Conservation (phyloP, 2,888 invertebrate species). For the Sinotaia quadrata region DNA sequence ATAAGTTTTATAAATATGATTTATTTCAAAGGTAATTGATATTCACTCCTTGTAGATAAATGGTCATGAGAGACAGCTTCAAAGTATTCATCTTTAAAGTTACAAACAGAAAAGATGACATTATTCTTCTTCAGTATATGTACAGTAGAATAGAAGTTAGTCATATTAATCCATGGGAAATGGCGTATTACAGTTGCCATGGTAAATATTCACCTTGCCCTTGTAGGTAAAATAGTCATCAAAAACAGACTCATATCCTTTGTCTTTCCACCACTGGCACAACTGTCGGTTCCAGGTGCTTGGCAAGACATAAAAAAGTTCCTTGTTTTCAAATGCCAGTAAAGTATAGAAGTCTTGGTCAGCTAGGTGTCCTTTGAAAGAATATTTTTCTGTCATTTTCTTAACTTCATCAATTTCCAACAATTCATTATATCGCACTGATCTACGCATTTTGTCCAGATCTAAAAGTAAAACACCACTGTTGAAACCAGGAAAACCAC, state of each 20-base stretch:
- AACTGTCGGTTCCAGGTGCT: slow-evolving; percentile 87
- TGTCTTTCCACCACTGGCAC: slow-evolving; percentile 86
- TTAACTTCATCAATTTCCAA: slow-evolving; percentile 61
- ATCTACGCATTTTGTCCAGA: slow-evolving; percentile 79
- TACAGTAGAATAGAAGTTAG: too few species aligned
- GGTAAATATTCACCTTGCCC: slow-evolving; percentile 65
- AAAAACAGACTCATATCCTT: slow-evolving; percentile 83
- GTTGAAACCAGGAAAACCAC: slow-evolving; percentile 82
- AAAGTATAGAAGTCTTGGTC: slow-evolving; percentile 88
- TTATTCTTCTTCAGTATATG: too few species aligned
- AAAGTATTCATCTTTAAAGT: too few species aligned
- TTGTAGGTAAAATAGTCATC: slow-evolving; percentile 80
- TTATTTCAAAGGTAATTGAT: too few species aligned
- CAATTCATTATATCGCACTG: slow-evolving; percentile 77
- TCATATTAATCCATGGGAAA: too few species aligned
- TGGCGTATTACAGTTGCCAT: slow-evolving; percentile 71
- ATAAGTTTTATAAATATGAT: too few species aligned
- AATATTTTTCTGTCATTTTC: slow-evolving; percentile 70
- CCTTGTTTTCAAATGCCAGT: slow-evolving; percentile 80
- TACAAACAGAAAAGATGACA: too few species aligned
- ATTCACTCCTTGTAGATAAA: too few species aligned
- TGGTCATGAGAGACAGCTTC: too few species aligned
- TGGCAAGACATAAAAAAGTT: slow-evolving; percentile 81
- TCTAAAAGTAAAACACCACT: slow-evolving; percentile 84
- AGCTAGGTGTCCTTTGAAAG: slow-evolving; percentile 78